Evolutionary conservation across 2,113 vertebrate species (phyloP), one percentile per base, ranked within the genome.

Genomic region (Suncus etruscus): DNA sequence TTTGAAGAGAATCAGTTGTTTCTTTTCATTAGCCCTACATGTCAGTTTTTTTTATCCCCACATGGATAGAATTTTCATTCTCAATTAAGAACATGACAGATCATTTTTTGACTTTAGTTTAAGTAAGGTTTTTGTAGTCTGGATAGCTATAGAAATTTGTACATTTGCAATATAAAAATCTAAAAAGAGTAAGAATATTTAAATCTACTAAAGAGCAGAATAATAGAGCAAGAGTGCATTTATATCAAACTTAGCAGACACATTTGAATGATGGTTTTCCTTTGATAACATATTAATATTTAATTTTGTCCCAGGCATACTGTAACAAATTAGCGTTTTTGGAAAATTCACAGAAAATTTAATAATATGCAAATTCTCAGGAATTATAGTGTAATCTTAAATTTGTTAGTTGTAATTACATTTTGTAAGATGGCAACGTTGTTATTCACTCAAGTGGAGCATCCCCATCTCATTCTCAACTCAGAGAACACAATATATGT

Each of bases 301-400:
- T 92, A 22, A 70, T 75, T 83, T 86, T 91, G 91, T 94, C 73
- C 22, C 74, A 95, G 63, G 90, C 16, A 94, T 94, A 94, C 76
- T 95, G 58, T 93, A 92, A 93, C 90, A 93, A 95, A 66, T 93
- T 79, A 95, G 89, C 94, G 83, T 96, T 92, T 93, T 91, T 94
- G 96, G 29, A 89, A 91, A 16, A 11, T 91, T 96, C 92, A 95
- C 92, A 93, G 84, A 84, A 93, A 96, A 97, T 90, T 93, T 91
- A 94, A 88, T 96, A 94, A 94, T 96, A 95, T 96, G 97, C 96
- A 97, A 94, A 96, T 97, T 97, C 98, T 98, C 98, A 98, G 98
- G 98, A 97, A 98, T 96, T 97, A 97, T 97, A 94, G 96, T 97
- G 96, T 97, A 98, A 98, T 96, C 95, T 92, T 97, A 97, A 96